A percentile compares a stretch with the other conserved stretches of the same genome.
Evolutionary conservation across 1,140 invertebrate genomes (phyloP).

Genomic region (Pollicipes pollicipes): DNA sequence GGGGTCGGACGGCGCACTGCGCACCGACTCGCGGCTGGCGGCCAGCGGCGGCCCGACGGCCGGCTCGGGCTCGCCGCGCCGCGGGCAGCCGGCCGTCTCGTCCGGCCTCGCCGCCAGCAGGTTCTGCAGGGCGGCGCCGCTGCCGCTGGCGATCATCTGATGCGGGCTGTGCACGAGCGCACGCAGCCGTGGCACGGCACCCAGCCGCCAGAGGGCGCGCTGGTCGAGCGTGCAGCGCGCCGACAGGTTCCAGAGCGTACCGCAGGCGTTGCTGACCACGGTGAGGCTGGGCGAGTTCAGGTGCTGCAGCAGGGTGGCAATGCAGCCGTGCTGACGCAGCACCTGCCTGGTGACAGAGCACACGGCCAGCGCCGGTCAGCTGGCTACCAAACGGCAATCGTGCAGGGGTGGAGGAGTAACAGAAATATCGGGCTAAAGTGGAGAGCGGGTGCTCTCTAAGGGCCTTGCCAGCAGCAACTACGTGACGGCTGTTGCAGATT

Average conservation of each 20-base stretch:
- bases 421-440: conserved; percentile 8
- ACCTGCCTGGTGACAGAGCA: conserved; percentile 35
- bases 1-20: conserved; percentile 48
- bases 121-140: conserved; percentile 82
- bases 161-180: conserved; percentile 89
- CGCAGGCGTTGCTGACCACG: conserved; percentile 89
- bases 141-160: conserved; percentile 92
- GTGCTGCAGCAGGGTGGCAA: conserved; percentile 76
- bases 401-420: background rate
- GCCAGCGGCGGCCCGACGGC: background rate
- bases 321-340: conserved; percentile 65
- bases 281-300: conserved; percentile 81
- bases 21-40: conserved; percentile 62
- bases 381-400: background rate
- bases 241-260: conserved; percentile 87
- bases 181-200: conserved; percentile 78
- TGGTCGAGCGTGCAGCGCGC: conserved; percentile 77
- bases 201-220: conserved; percentile 70
- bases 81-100: conserved; percentile 17
- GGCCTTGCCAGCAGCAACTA: no score
- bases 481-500: no score
- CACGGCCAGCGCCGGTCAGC: no score
- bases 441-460: no score
- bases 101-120: conserved; percentile 59
- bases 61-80: background rate